phyloP scores from a whole-genome alignment of 2,113 vertebrate species.

The Crypturellus undulatus region DNA sequence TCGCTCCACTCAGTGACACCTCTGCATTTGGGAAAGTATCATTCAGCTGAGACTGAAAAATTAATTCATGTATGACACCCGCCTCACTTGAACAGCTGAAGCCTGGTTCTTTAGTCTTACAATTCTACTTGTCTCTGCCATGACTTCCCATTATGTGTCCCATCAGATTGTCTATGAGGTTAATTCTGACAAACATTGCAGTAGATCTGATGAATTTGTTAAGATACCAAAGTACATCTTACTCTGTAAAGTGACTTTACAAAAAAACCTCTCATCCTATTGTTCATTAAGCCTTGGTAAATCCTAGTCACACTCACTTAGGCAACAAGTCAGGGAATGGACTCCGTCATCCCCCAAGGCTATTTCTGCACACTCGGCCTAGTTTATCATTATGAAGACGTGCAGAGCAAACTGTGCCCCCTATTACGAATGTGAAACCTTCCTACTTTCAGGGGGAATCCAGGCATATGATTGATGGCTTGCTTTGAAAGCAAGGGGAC shows the following conservation, averaged over 20 bases:
- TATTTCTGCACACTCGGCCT: not conserved
- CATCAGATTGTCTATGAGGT: not conserved
- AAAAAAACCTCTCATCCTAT: not conserved
- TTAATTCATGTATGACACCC: not conserved
- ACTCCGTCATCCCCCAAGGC: not conserved
- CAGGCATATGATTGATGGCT: accelerated
- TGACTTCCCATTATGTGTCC: not conserved
- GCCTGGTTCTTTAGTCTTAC: not conserved
- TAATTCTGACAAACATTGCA: not conserved
- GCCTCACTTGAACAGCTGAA: not conserved
- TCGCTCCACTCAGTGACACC: not conserved
- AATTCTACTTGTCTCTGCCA: not conserved
- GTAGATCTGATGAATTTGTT: not conserved
- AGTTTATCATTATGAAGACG: not conserved
- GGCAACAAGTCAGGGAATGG: not conserved
- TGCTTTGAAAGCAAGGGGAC: not conserved
- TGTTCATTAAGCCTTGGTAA: not conserved
- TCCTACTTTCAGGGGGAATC: not conserved
- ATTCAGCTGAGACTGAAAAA: not conserved
- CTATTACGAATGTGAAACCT: not conserved
- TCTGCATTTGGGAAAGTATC: not conserved
- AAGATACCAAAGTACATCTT: not conserved
- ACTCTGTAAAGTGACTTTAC: not conserved
- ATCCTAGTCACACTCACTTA: accelerated
- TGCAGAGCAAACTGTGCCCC: not conserved